phyloP scores from a whole-genome alignment of 2,113 vertebrate genomes.

The Podilymbus podiceps region DNA sequence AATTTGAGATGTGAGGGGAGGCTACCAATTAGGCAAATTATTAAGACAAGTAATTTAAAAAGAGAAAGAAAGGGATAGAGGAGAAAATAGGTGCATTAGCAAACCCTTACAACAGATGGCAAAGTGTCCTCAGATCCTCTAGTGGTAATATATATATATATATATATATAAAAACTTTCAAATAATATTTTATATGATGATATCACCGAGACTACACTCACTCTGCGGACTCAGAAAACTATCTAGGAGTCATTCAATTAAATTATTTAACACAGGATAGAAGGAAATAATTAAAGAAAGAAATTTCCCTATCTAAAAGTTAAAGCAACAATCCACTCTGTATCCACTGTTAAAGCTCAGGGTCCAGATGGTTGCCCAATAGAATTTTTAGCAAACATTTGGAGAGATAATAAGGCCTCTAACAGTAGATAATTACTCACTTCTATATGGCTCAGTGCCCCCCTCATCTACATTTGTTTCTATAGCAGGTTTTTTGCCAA shows the following conservation, averaged over 20 bases:
- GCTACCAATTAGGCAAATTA: slow-evolving; percentile 54
- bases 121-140: slow-evolving; percentile 74
- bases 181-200: slow-evolving; percentile 64
- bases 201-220: slow-evolving; percentile 62
- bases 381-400: slow-evolving; percentile 84
- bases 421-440: slow-evolving; percentile 80
- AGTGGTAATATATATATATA: background rate
- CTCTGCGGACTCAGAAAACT: slow-evolving; percentile 56
- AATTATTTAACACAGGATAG: slow-evolving; percentile 76
- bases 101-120: slow-evolving; percentile 77
- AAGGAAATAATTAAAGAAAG: slow-evolving; percentile 73
- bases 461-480: slow-evolving; percentile 74
- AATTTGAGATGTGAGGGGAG: slow-evolving; percentile 12
- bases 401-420: slow-evolving; percentile 82
- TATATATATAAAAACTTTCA: slow-evolving; percentile 44
- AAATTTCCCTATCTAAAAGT: slow-evolving; percentile 64
- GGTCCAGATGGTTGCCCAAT: slow-evolving; percentile 82
- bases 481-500: slow-evolving; percentile 64
- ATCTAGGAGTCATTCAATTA: slow-evolving; percentile 66
- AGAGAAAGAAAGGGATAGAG: background rate
- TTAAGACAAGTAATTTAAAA: slow-evolving; percentile 59
- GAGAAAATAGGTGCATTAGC: slow-evolving; percentile 70
- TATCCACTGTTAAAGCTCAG: slow-evolving; percentile 74
- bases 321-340: slow-evolving; percentile 65
- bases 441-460: slow-evolving; percentile 78